A percentile compares a stretch with the other conserved stretches of the same genome.
These are phyloP conservation scores for Chiloscyllium punctatum DNA, from an alignment of 2,797 vertebrate species.

Conservation along the genomic window DNA sequence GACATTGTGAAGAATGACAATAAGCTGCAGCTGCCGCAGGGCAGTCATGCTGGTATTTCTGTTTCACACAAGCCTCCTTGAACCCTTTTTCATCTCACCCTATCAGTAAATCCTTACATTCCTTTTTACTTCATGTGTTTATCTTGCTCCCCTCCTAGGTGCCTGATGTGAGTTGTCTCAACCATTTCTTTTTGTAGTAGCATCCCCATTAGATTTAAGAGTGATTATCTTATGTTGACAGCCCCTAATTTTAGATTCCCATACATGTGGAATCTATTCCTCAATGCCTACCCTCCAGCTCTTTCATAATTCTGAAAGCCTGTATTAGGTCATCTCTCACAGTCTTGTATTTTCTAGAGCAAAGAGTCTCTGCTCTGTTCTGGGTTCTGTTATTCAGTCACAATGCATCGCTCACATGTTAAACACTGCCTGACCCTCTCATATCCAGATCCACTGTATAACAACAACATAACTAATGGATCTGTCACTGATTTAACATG, in stretches of 20 bases:
- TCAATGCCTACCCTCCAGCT: neutral
- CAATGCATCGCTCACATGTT: neutral
- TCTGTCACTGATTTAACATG: neutral
- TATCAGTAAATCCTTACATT: neutral
- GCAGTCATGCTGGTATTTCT: neutral
- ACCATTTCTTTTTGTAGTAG: neutral
- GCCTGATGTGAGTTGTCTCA: neutral
- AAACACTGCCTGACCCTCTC: neutral
- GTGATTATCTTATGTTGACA: neutral
- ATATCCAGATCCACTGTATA: neutral
- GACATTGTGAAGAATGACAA: neutral
- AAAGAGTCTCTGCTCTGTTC: neutral
- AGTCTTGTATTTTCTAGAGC: neutral
- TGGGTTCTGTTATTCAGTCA: neutral
- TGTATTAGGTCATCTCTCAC: neutral
- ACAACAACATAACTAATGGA: neutral
- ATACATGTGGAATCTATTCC: neutral
- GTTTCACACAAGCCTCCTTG: neutral
- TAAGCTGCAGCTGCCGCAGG: neutral
- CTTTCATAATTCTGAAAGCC: neutral
- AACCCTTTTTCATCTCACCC: neutral
- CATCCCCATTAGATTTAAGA: neutral
- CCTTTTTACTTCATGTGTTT: neutral
- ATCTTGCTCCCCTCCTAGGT: neutral
- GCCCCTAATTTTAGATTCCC: neutral